Evolutionary conservation across 1,140 invertebrate genomes (phyloP).

Genomic region (Samia ricini): DNA sequence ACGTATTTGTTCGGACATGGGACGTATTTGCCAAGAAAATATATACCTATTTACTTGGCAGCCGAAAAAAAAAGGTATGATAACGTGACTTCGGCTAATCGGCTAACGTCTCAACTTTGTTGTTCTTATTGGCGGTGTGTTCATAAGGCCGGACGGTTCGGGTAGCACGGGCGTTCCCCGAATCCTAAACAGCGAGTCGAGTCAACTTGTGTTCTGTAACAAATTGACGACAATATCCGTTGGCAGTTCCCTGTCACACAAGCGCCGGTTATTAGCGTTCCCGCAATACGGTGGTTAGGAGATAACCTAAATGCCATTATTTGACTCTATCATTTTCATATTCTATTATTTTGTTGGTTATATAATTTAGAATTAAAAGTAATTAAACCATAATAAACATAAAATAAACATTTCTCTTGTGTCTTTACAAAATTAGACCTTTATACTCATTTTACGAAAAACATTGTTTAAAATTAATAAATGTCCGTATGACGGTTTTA

Average conservation of each 20-base stretch:
- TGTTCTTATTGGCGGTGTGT: constrained; percentile 64
- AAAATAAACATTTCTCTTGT: no score
- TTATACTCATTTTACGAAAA: no score
- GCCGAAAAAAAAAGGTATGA: constrained; percentile 44
- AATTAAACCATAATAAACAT: no score
- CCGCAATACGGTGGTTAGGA: constrained; percentile 17
- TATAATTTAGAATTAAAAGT: neutral
- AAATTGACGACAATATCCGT: constrained; percentile 71
- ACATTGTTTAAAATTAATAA: no score
- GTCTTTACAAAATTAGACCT: no score
- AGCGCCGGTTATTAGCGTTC: constrained; percentile 46
- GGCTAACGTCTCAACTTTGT: constrained; percentile 68
- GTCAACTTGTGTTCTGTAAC: constrained; percentile 44
- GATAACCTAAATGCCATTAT: constrained; percentile 14
- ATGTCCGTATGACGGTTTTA: no score
- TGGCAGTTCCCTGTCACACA: constrained; percentile 56
- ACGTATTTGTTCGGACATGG: constrained; percentile 16
- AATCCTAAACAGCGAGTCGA: constrained; percentile 56
- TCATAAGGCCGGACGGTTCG: constrained; percentile 49
- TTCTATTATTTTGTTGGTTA: neutral
- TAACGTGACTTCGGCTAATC: constrained; percentile 60
- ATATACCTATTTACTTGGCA: constrained; percentile 34
- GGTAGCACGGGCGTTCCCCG: constrained; percentile 40
- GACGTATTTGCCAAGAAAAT: constrained; percentile 32
- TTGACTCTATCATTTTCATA: constrained; percentile 4